These are phyloP conservation scores for Drosophila nikananu DNA, from an alignment of 1,140 invertebrate species.

Conservation along the genomic window DNA sequence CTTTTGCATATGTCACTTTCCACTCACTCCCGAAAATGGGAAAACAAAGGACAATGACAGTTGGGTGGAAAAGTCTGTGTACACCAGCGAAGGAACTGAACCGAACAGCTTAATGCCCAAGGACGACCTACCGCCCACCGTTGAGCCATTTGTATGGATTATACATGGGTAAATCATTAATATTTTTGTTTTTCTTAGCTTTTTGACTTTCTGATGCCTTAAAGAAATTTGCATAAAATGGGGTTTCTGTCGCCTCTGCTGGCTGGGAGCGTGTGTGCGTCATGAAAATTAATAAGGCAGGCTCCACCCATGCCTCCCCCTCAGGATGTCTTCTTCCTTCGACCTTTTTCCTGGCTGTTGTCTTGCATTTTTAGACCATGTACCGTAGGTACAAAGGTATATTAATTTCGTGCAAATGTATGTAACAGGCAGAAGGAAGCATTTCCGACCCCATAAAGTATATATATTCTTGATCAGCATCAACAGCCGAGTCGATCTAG, in stretches of 20 bases:
- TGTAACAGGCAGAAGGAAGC: too few relatives aligned
- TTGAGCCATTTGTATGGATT: slow-evolving; percentile 75
- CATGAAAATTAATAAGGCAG: slow-evolving; percentile 71
- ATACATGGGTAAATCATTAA: slow-evolving; percentile 77
- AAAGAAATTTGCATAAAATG: slow-evolving; percentile 70
- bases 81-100: slow-evolving; percentile 43
- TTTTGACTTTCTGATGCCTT: slow-evolving; percentile 62
- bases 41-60: slow-evolving; percentile 45
- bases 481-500: too few relatives aligned
- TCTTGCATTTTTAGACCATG: background rate
- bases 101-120: slow-evolving; percentile 21
- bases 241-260: slow-evolving; percentile 54
- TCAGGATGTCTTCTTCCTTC: background rate
- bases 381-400: too few relatives aligned
- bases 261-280: slow-evolving; percentile 6
- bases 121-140: slow-evolving; percentile 28
- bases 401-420: too few relatives aligned
- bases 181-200: slow-evolving; percentile 75
- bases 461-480: too few relatives aligned
- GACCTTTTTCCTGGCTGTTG: slow-evolving; percentile 14
- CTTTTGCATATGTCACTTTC: slow-evolving; percentile 62
- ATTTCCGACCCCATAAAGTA: too few relatives aligned
- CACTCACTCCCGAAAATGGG: slow-evolving; percentile 18
- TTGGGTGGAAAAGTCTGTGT: slow-evolving; percentile 46
- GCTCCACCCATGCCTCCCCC: background rate